phyloP scores from a whole-genome alignment of 2,797 vertebrate species.

The Semotilus atromaculatus region DNA sequence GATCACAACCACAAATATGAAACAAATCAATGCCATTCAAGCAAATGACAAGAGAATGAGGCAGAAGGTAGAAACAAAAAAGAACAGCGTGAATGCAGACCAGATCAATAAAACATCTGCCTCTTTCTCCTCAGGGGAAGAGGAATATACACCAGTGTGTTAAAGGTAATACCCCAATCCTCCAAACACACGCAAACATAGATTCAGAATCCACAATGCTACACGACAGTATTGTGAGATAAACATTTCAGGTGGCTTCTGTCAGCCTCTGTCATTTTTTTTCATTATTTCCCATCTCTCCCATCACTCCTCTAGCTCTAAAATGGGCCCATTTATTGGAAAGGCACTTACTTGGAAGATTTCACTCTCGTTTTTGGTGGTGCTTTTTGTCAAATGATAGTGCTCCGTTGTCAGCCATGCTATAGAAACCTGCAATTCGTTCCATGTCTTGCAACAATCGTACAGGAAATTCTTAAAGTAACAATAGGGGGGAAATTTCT shows the following conservation, averaged over 20 bases:
- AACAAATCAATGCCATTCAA: not conserved
- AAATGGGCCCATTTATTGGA: conserved; percentile 35
- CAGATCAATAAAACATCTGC: conserved; percentile 47
- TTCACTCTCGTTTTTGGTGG: conserved; percentile 22
- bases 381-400: conserved; percentile 46
- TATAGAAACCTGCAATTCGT: conserved; percentile 50
- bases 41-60: not conserved
- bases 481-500: conserved; percentile 41
- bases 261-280: conserved; percentile 15
- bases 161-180: conserved; percentile 4
- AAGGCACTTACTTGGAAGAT: conserved; percentile 44
- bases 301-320: conserved; percentile 30
- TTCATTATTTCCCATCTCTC: conserved; percentile 15
- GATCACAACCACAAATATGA: not conserved
- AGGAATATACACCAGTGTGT: not conserved
- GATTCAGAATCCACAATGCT: not conserved
- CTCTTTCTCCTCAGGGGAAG: not conserved
- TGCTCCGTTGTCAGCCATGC: conserved; percentile 51
- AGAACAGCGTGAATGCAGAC: not conserved
- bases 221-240: conserved; percentile 7
- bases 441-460: conserved; percentile 44
- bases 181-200: conserved; percentile 25
- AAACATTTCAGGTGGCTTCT: conserved; percentile 24
- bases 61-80: conserved; percentile 7
- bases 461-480: conserved; percentile 48